Evolutionary conservation across 2,888 invertebrate species (phyloP).

Genomic region (Phragmatobia fuliginosa): DNA sequence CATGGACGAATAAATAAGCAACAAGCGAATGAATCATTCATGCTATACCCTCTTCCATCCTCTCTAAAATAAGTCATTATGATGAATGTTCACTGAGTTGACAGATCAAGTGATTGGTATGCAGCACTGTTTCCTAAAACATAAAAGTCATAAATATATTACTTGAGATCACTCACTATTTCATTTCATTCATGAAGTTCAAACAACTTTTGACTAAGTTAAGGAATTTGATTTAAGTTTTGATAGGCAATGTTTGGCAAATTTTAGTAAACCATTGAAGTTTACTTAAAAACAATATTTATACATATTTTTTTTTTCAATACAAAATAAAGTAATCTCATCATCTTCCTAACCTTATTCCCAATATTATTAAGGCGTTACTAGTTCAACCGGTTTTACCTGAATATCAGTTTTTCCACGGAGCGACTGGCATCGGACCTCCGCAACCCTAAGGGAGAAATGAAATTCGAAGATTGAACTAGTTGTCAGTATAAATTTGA

Average conservation of each 20-base stretch:
- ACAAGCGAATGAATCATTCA: constrained; percentile 15
- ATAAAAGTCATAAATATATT: constrained; percentile 20
- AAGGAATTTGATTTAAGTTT: neutral
- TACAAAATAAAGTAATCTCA: too few relatives aligned
- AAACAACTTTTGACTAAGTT: neutral
- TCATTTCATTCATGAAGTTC: constrained; percentile 5
- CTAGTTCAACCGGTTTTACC: too few relatives aligned
- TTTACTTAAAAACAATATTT: too few relatives aligned
- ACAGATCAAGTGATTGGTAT: constrained; percentile 17
- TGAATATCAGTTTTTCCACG: too few relatives aligned
- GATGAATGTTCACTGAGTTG: constrained; percentile 13
- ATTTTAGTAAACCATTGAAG: too few relatives aligned
- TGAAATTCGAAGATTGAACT: too few relatives aligned
- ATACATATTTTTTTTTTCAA: too few relatives aligned
- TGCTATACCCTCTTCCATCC: constrained; percentile 4
- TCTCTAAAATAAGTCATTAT: constrained; percentile 14
- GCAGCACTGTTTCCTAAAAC: constrained; percentile 4
- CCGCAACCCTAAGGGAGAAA: too few relatives aligned
- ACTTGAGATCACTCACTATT: constrained; percentile 6
- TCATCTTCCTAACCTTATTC: too few relatives aligned
- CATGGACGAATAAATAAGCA: neutral
- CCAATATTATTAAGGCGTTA: too few relatives aligned
- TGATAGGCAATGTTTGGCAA: neutral
- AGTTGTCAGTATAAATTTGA: too few relatives aligned
- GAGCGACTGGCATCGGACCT: too few relatives aligned